Base-by-base conservation (phyloP, 2,113 vertebrate species). In the Albula goreensis region DNA sequence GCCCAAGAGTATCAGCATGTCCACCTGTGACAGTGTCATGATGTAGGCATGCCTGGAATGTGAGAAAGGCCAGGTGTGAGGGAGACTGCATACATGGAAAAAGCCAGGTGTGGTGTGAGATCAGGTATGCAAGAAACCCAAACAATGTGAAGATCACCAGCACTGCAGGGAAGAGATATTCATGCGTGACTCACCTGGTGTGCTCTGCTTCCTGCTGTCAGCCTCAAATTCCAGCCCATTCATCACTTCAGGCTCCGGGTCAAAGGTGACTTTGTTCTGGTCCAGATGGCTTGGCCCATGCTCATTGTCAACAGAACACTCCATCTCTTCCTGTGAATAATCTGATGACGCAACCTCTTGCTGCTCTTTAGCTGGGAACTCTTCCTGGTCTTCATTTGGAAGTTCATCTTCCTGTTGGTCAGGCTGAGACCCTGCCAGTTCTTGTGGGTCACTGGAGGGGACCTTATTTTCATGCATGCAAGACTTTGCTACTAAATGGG, bases 241-340 rank as follows among this genome's bases (percentile, higher is more conserved):
- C 50, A 93, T 92, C 1, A 93, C 25, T 84, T 94, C 90, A 0
- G 93, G 90, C 86, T 93, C 87, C 90, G 91, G 86, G 82, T 90
- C 78, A 77, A 93, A 93, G 5, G 88, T 89, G 82, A 93, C 93
- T 86, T 87, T 94, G 89, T 91, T 93, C 22, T 83, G 86, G 49
- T 12, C 13, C 83, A 86, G 81, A 56, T 9, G 12, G 1, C 7
- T 12, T 56, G 53, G 53, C 53, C 6, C 53, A 56, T 56, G 6
- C 53, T 56, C 53, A 6, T 56, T 12, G 53, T 41, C 31, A 41
- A 41, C 31, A 41, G 31, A 41, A 41, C 53, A 56, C 12, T 12
- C 53, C 83, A n/a, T 85, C 53, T 77, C 74, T 25, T 57, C 2
- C 17, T 79, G 87, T 0, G n/a, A 50, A 31, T 48, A 3, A 50